Evolutionary conservation across 2,888 invertebrate genomes (phyloP).

Genomic region (Nymphalis urticae): DNA sequence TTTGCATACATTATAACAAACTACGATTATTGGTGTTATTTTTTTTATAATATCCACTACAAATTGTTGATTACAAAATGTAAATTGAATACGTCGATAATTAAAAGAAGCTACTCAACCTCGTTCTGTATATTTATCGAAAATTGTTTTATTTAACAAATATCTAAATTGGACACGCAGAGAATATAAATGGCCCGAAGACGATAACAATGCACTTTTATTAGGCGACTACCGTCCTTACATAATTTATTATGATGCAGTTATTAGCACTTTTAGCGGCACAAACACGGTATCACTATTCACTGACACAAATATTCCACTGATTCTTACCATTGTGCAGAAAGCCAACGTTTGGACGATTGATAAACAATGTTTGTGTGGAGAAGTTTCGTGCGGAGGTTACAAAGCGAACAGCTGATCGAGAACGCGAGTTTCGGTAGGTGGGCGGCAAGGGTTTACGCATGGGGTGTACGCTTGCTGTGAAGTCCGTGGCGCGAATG

Average conservation of each 20-base stretch:
- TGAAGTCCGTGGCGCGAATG: constrained; percentile 75
- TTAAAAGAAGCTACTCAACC: constrained; percentile 12
- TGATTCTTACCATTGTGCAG: constrained; percentile 72
- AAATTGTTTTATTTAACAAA: constrained; percentile 2
- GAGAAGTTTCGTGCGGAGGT: constrained; percentile 47
- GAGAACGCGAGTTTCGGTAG: constrained; percentile 54
- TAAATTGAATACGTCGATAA: constrained; percentile 19
- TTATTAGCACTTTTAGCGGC: constrained; percentile 24
- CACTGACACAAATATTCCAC: constrained; percentile 62
- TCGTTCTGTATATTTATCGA: background rate
- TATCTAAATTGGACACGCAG: background rate
- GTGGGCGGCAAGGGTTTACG: constrained; percentile 51
- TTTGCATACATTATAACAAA: background rate
- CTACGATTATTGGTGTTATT: background rate
- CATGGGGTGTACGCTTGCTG: constrained; percentile 61
- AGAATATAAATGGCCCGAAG: constrained; percentile 1
- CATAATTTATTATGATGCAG: constrained; percentile 14
- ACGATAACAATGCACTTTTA: constrained; percentile 15
- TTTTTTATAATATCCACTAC: background rate
- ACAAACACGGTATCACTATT: constrained; percentile 47
- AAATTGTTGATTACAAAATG: background rate
- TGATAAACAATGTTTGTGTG: constrained; percentile 17
- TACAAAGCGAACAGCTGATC: constrained; percentile 68
- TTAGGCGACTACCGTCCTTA: constrained; percentile 18
- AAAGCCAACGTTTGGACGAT: constrained; percentile 15